A percentile compares a stretch with the other conserved stretches of the same genome.
These are phyloP conservation scores for Notarius quadriscutis DNA, from an alignment of 2,113 vertebrate genomes.

Conservation along the genomic window DNA sequence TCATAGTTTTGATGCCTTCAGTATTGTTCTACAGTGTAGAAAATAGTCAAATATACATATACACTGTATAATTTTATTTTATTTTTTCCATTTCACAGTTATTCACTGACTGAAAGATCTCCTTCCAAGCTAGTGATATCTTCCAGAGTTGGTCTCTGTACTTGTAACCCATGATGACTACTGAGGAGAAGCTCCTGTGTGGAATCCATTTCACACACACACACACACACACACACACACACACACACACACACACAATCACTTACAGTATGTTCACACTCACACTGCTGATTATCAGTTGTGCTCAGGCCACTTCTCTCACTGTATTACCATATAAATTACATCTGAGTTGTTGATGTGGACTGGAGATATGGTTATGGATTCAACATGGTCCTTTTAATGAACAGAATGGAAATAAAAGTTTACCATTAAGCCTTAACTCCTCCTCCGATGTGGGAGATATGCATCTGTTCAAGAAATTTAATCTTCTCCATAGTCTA, in stretches of 20 bases:
- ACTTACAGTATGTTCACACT: conserved; percentile 31
- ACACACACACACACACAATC: background rate
- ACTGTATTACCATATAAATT: conserved; percentile 79
- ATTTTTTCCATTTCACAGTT: background rate
- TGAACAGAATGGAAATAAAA: conserved; percentile 72
- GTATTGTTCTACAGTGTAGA: too few species aligned
- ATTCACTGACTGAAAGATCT: conserved; percentile 23
- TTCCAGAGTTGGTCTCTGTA: background rate
- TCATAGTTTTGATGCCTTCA: too few species aligned
- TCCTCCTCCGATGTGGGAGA: conserved; percentile 37
- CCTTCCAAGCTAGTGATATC: conserved; percentile 1
- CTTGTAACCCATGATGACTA: background rate
- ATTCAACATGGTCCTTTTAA: conserved; percentile 66
- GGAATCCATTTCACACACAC: background rate
- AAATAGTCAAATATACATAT: too few species aligned
- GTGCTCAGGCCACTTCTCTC: conserved; percentile 62
- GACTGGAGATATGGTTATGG: conserved; percentile 75
- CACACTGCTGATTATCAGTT: conserved; percentile 63
- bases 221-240: background rate
- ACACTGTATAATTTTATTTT: too few species aligned
- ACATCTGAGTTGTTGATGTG: conserved; percentile 70
- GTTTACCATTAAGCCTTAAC: conserved; percentile 49
- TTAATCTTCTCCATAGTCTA: conserved; percentile 54
- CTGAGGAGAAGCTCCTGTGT: background rate
- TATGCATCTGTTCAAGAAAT: conserved; percentile 44